Conservation (phyloP, 2,113 vertebrate genomes). For the Ptychochromis oligacanthus region DNA sequence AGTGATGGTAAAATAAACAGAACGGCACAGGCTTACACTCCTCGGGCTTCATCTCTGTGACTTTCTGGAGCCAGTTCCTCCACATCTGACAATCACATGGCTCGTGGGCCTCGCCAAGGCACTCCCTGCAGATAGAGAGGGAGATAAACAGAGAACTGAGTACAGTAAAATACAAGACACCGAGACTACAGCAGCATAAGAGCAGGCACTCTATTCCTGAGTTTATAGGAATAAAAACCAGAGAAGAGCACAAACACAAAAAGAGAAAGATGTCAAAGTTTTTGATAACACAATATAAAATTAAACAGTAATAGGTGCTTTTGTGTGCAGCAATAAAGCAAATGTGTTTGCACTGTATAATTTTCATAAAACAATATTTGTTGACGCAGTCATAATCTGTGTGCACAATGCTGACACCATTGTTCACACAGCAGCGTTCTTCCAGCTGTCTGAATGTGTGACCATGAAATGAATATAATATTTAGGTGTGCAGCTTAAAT, state of each 20-base stretch:
- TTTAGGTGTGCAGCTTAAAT: not conserved
- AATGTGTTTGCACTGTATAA: not conserved
- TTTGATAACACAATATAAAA: not conserved
- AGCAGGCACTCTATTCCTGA: not conserved
- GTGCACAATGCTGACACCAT: not conserved
- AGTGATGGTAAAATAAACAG: constrained; percentile 16
- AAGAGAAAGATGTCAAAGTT: not conserved
- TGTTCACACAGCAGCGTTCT: not conserved
- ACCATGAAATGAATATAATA: not conserved
- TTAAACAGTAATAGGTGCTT: not conserved
- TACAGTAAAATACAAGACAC: not conserved
- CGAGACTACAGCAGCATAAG: not conserved
- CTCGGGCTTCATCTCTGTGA: constrained; percentile 93
- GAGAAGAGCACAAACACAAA: not conserved
- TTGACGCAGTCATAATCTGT: not conserved
- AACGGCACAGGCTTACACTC: constrained; percentile 61
- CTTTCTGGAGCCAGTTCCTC: constrained; percentile 98
- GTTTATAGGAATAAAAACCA: not conserved
- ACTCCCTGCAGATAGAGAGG: constrained; percentile 84
- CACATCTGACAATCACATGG: constrained; percentile 98
- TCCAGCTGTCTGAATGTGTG: not conserved
- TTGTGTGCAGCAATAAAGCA: not conserved
- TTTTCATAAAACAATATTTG: not conserved
- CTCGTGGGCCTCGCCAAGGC: constrained; percentile 97
- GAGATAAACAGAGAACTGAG: not conserved